Percentiles rank a stretch among this genome's conserved stretches.
Conservation (phyloP, 2,113 vertebrate genomes). For the Trachemys scripta region DNA sequence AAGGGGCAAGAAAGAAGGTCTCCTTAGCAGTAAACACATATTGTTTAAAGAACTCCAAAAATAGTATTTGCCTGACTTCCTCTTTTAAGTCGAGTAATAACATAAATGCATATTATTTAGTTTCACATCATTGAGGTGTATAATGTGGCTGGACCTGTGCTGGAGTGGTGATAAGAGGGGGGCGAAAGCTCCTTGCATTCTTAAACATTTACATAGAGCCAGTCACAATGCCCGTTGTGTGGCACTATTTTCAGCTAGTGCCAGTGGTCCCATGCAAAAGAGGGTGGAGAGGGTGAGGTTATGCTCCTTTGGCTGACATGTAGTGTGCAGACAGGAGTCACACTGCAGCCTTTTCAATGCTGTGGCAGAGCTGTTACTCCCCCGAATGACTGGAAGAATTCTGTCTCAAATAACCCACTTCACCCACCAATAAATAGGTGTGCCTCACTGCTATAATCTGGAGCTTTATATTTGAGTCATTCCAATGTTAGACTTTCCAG, state of each 20-base stretch:
- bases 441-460: fast-evolving
- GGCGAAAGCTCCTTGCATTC: not conserved
- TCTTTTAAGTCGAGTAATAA: not conserved
- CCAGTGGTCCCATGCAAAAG: not conserved
- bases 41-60: not conserved
- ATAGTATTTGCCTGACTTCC: not conserved
- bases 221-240: not conserved
- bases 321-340: not conserved
- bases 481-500: not conserved
- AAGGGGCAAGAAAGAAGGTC: not conserved
- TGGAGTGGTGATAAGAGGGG: not conserved
- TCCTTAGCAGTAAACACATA: not conserved
- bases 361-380: not conserved
- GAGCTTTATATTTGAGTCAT: not conserved
- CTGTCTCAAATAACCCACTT: not conserved
- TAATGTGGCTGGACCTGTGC: not conserved
- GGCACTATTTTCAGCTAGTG: not conserved
- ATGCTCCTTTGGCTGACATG: not conserved
- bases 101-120: not conserved
- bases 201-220: not conserved
- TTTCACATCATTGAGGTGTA: not conserved
- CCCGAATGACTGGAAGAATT: not conserved
- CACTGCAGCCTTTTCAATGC: not conserved
- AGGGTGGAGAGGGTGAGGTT: not conserved
- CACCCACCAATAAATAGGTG: not conserved